Evolutionary conservation across 2,113 vertebrate genomes (phyloP).

Genomic region (Atractosteus spatula): DNA sequence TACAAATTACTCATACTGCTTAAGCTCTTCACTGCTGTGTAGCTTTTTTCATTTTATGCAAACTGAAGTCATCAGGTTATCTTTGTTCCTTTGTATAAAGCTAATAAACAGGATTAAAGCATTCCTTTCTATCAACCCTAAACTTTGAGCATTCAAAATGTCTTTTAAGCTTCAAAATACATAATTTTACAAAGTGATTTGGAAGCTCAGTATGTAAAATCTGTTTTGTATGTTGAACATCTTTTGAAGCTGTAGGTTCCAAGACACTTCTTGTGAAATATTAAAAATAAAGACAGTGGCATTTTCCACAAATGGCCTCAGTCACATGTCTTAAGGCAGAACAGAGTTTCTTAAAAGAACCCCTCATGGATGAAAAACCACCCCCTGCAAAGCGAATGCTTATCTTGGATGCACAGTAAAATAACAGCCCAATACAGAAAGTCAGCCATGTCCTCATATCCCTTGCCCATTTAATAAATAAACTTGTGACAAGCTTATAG

Average conservation of each 20-base stretch:
- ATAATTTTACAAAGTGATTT: slow-evolving; percentile 34
- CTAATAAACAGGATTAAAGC: slow-evolving; percentile 16
- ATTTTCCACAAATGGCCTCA: slow-evolving; percentile 41
- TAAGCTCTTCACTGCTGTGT: slow-evolving; percentile 19
- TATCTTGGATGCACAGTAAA: slow-evolving; percentile 35
- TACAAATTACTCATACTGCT: slow-evolving; percentile 9
- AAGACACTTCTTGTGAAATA: slow-evolving; percentile 35
- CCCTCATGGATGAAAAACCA: slow-evolving; percentile 40
- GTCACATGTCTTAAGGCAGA: slow-evolving; percentile 32
- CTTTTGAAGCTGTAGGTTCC: slow-evolving; percentile 37
- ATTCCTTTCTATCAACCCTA: slow-evolving; percentile 19
- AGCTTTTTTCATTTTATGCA: slow-evolving; percentile 13
- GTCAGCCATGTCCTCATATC: neutral
- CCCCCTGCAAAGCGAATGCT: slow-evolving; percentile 33
- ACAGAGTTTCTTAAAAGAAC: slow-evolving; percentile 28
- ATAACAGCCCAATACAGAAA: slow-evolving; percentile 27
- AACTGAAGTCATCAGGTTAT: neutral
- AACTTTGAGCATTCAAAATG: slow-evolving; percentile 3
- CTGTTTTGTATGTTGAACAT: slow-evolving; percentile 22
- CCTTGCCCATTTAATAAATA: neutral
- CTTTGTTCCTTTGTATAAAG: neutral
- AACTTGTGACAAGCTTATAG: neutral
- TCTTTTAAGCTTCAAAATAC: slow-evolving; percentile 25
- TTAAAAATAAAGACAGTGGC: slow-evolving; percentile 42
- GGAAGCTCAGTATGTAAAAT: slow-evolving; percentile 26